Evolutionary conservation across 2,113 vertebrate genomes (phyloP).

Genomic region (Ceratotherium simum): DNA sequence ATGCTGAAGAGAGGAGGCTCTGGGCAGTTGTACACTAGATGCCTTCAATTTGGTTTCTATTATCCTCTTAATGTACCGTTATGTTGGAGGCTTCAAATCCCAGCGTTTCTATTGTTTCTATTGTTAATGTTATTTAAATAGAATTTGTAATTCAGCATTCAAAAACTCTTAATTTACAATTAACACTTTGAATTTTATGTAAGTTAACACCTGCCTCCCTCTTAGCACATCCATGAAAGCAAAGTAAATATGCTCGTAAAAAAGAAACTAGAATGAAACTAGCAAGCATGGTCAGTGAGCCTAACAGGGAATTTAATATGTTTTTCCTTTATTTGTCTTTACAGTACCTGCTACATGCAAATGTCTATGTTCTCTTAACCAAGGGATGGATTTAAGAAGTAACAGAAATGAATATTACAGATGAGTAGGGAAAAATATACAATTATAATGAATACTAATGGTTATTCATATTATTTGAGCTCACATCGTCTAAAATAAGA

Average conservation of each 20-base stretch:
- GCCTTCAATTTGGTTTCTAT: background rate
- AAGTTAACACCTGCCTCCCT: background rate
- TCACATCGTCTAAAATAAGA: background rate
- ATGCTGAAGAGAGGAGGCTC: background rate
- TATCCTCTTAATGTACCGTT: background rate
- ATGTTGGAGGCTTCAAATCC: background rate
- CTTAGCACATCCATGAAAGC: background rate
- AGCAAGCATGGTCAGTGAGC: background rate
- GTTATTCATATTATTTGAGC: background rate
- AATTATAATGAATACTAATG: background rate
- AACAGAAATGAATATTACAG: background rate
- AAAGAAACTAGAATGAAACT: background rate
- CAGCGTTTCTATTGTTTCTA: background rate
- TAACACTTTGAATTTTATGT: background rate
- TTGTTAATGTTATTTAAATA: background rate
- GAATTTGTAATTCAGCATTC: background rate
- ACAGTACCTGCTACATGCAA: background rate
- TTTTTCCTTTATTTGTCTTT: conserved; percentile 13
- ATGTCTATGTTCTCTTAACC: background rate
- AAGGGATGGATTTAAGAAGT: background rate
- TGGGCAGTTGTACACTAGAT: background rate
- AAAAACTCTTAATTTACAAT: conserved; percentile 24
- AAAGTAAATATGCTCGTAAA: background rate
- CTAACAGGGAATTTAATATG: background rate
- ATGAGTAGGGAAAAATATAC: background rate